Conservation (phyloP, 2,797 vertebrate species). For the Toxotes lorentzi region DNA sequence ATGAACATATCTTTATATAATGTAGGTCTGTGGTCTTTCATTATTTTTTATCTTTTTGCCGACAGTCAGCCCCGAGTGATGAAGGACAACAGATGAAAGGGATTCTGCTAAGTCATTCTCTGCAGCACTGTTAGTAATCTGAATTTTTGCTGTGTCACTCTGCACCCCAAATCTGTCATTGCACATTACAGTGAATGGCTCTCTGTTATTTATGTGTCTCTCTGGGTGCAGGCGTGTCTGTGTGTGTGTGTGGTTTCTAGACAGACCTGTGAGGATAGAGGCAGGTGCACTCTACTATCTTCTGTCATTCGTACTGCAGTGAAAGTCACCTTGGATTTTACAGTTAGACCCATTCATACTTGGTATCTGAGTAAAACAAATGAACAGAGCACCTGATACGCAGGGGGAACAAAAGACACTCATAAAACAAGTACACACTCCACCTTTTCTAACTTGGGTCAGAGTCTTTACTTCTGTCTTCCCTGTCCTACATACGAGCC, state of each 20-base stretch:
- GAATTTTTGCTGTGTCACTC: slow-evolving; percentile 74
- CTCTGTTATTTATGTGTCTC: slow-evolving; percentile 36
- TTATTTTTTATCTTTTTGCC: slow-evolving; percentile 21
- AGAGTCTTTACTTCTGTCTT: slow-evolving; percentile 18
- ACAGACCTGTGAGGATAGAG: slow-evolving; percentile 23
- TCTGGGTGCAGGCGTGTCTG: background rate
- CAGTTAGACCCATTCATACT: slow-evolving; percentile 18
- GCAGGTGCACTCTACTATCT: slow-evolving; percentile 50
- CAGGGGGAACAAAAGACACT: slow-evolving; percentile 7
- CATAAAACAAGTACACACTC: slow-evolving; percentile 13
- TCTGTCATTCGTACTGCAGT: slow-evolving; percentile 52
- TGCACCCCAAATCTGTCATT: slow-evolving; percentile 73
- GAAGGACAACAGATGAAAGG: slow-evolving; percentile 47
- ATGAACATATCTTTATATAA: slow-evolving; percentile 1
- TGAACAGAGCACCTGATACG: background rate
- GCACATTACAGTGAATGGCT: slow-evolving; percentile 53
- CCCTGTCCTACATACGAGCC: slow-evolving; percentile 57
- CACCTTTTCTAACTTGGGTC: slow-evolving; percentile 18
- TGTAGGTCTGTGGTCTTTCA: slow-evolving; percentile 8
- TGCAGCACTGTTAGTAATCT: slow-evolving; percentile 50
- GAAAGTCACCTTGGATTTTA: slow-evolving; percentile 68
- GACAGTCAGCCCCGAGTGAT: slow-evolving; percentile 14
- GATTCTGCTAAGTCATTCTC: slow-evolving; percentile 71
- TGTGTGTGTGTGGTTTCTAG: slow-evolving; percentile 21
- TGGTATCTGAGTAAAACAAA: background rate